Base-by-base conservation (phyloP, 2,888 invertebrate species). In the Macaria notata region DNA sequence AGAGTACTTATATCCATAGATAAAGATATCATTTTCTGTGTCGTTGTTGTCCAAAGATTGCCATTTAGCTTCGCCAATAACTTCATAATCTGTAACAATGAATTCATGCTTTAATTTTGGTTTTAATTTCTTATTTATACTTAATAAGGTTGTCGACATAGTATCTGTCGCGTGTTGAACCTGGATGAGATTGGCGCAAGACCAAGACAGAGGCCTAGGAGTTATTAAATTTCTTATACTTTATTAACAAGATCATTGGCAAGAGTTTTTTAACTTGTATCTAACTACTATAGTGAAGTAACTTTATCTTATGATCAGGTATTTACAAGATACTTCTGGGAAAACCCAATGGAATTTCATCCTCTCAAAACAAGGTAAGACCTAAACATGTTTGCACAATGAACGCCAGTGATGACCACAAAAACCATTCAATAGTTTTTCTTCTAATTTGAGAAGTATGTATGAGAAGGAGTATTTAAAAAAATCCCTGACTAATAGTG, bases 51-150 rank as follows among this genome's bases (percentile, higher is more conserved):
- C 89, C 74, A 93, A 77, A 47, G 85, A 78, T 75, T 93, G 93
- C 85, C 90, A 90, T 65, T 89, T 88, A 49, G 86, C 79, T 72
- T 93, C 92, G 48, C 91, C 92, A 65, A 93, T 93, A 74, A 88
- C 89, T 86, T 93, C 92, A 75, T 93, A 93, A 76, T 88, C 90
- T 91, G 82, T 30, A 86, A 89, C 62, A 73, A 69, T 7, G 38
- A 38, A 38, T 7, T 38, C 19, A 19, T 19, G 19, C 19, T 19
- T 1, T 19, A 19, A 19, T 19, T 19, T 19, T 19, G 19, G 19
- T 19, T 19, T 19, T 19, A 19, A 19, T 1, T 19, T 19, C 19
- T 2, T 19, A 19, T 19, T 19, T 19, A 19, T 19, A n/a, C n/a
- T n/a, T n/a, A n/a, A n/a, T n/a, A n/a, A n/a, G n/a, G n/a, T n/a